Conservation (phyloP, 2,888 invertebrate species). For the Cantharis nigra region DNA sequence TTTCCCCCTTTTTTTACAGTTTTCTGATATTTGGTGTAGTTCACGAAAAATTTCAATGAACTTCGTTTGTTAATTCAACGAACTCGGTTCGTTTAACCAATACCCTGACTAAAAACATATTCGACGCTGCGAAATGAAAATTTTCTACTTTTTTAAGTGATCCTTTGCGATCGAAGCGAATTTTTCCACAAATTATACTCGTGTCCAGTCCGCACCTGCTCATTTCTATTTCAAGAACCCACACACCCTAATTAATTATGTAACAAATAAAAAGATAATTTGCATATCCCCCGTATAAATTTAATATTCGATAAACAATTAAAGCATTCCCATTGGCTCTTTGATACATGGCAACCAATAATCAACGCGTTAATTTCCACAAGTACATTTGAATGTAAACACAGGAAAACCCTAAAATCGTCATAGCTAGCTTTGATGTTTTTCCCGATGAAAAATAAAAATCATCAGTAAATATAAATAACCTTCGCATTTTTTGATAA, state of each 20-base stretch:
- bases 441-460: neutral
- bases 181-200: too few relatives aligned
- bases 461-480: neutral
- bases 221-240: neutral
- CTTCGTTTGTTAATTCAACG: too few relatives aligned
- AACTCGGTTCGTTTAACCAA: too few relatives aligned
- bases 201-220: neutral
- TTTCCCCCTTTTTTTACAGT: too few relatives aligned
- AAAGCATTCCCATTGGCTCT: neutral
- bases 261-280: neutral
- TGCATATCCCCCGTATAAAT: neutral
- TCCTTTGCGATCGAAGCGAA: too few relatives aligned
- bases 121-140: too few relatives aligned
- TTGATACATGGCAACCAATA: neutral
- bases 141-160: too few relatives aligned
- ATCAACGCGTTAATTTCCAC: neutral
- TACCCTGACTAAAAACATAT: too few relatives aligned
- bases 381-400: neutral
- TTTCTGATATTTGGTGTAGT: too few relatives aligned
- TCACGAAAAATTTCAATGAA: too few relatives aligned
- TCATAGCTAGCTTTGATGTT: neutral
- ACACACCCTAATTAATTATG: neutral
- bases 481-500: neutral
- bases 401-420: neutral
- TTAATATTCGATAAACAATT: neutral